Evolutionary conservation across 2,113 vertebrate genomes (phyloP).

Genomic region (Mobula birostris): DNA sequence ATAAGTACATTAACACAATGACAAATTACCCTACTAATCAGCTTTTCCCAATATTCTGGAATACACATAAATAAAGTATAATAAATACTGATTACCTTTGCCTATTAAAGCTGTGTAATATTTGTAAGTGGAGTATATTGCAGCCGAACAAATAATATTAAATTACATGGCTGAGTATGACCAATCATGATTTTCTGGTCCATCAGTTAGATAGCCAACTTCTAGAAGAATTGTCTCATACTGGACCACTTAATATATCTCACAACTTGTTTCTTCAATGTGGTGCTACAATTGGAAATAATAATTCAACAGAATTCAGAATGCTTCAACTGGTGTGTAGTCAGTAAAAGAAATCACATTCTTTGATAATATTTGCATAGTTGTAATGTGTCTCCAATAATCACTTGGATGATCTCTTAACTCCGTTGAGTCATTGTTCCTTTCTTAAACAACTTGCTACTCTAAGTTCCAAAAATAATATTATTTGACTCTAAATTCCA

Average conservation of each 20-base stretch:
- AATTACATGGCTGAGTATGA: background rate
- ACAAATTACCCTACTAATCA: background rate
- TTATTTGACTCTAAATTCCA: no score
- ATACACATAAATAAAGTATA: background rate
- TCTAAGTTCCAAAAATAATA: background rate
- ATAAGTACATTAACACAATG: constrained; percentile 9
- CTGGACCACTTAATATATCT: constrained; percentile 13
- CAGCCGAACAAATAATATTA: constrained; percentile 9
- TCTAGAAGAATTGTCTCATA: background rate
- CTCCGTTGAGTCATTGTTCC: no score
- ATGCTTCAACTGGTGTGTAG: background rate
- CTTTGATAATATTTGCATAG: background rate
- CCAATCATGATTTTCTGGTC: background rate
- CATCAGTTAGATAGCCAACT: background rate
- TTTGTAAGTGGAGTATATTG: constrained; percentile 19
- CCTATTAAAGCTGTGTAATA: background rate
- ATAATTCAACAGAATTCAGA: background rate
- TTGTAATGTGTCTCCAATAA: background rate
- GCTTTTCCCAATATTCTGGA: constrained; percentile 6
- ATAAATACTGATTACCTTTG: constrained; percentile 17
- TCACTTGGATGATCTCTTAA: background rate
- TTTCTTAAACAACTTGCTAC: background rate
- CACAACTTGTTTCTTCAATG: background rate
- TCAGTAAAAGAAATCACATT: background rate
- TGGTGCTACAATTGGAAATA: background rate